A percentile compares a stretch with the other conserved stretches of the same genome.
phyloP scores from a whole-genome alignment of 2,113 vertebrate species.

The Scytalopus superciliaris region DNA sequence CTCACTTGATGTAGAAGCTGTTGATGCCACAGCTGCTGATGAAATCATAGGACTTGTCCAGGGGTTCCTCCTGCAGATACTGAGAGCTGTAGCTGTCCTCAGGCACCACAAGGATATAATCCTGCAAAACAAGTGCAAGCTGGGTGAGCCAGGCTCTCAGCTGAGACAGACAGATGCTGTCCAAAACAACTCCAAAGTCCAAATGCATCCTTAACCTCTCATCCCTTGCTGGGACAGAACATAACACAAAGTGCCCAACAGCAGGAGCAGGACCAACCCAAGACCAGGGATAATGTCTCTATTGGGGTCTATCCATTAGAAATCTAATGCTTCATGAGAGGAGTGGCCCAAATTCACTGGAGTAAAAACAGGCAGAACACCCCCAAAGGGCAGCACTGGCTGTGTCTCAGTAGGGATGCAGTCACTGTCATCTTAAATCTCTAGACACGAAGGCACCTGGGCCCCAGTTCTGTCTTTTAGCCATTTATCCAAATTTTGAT shows the following conservation, averaged over 20 bases:
- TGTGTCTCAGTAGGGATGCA: not conserved
- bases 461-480: not conserved
- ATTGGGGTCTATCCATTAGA: not conserved
- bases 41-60: slow-evolving; percentile 96
- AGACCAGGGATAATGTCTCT: not conserved
- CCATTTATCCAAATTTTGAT: not conserved
- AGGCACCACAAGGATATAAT: slow-evolving; percentile 89
- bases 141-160: not conserved
- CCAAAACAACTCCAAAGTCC: not conserved
- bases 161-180: not conserved
- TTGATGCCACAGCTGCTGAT: slow-evolving; percentile 92
- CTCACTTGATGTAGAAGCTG: slow-evolving; percentile 90
- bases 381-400: not conserved
- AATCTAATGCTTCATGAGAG: not conserved
- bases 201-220: not conserved
- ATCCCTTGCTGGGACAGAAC: not conserved
- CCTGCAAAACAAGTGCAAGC: slow-evolving; percentile 66
- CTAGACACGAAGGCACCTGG: not conserved
- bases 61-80: slow-evolving; percentile 86
- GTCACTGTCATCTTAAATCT: not conserved
- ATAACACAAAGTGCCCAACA: not conserved
- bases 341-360: not conserved
- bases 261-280: no score
- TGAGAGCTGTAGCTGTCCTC: slow-evolving; percentile 84
- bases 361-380: not conserved